Evolutionary conservation across 2,888 invertebrate species (phyloP).

Genomic region (Dryadula phaetusa): DNA sequence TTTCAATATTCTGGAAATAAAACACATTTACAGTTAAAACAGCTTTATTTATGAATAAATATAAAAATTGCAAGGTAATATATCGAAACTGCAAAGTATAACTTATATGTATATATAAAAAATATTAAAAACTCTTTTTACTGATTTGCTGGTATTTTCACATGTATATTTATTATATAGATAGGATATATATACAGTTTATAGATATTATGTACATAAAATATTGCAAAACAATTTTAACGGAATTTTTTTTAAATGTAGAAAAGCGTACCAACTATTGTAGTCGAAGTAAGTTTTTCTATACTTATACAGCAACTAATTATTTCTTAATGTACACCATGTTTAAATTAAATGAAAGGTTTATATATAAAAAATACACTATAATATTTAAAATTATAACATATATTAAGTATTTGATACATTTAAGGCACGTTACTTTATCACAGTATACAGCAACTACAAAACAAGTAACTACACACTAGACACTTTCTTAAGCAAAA

Average conservation of each 20-base stretch:
- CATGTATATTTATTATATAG: background rate
- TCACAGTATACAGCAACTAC: conserved; percentile 76
- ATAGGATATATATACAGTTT: background rate
- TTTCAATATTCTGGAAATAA: background rate
- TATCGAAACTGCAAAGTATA: conserved; percentile 11
- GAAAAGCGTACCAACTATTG: background rate
- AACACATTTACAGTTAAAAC: conserved; percentile 35
- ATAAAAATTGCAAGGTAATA: conserved; percentile 32
- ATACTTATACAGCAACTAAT: background rate
- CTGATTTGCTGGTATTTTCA: background rate
- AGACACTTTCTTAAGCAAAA: conserved; percentile 24
- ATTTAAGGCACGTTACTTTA: conserved; percentile 76
- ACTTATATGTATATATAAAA: conserved; percentile 25
- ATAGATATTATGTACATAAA: background rate
- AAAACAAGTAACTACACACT: conserved; percentile 43
- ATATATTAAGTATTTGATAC: conserved; percentile 42
- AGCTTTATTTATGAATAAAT: conserved; percentile 48
- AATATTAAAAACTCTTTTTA: conserved; percentile 4
- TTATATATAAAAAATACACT: background rate
- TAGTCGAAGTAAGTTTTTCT: background rate
- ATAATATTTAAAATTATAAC: conserved; percentile 26
- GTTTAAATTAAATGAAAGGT: background rate
- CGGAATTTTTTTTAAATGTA: background rate
- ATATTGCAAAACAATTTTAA: background rate
- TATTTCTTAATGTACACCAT: background rate